Percentiles rank a stretch among this genome's conserved stretches.
Conservation (phyloP, 1,140 invertebrate species). For the Meteorus sp. region DNA sequence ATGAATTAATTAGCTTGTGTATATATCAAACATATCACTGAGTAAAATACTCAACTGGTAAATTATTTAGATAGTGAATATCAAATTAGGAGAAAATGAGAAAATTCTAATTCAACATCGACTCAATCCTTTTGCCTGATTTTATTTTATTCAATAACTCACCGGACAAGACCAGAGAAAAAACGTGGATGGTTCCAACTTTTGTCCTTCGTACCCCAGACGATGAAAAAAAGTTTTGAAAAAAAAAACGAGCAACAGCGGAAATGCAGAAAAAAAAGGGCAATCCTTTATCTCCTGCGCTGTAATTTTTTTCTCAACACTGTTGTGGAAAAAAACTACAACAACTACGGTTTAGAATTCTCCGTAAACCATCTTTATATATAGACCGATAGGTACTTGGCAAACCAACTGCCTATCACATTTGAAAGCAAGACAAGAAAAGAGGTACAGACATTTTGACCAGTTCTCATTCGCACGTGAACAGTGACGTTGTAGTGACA, state of each 20-base stretch:
- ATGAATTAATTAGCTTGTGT: no score
- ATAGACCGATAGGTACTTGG: background rate
- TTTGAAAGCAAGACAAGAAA: no score
- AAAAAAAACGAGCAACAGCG: background rate
- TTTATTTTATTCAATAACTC: conserved; percentile 30
- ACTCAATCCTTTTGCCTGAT: conserved; percentile 32
- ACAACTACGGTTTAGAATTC: background rate
- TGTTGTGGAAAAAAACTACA: background rate
- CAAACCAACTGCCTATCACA: no score
- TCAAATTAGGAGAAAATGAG: no score
- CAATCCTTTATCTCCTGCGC: background rate
- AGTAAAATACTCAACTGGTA: no score
- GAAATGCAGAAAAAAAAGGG: background rate
- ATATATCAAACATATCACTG: no score
- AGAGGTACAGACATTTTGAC: conserved; percentile 1
- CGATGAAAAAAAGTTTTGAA: no score
- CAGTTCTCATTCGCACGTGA: conserved; percentile 17
- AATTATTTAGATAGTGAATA: no score
- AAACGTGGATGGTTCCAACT: conserved; percentile 2
- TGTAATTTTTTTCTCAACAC: background rate
- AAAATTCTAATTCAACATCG: no score
- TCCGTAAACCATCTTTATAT: background rate
- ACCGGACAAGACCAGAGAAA: conserved; percentile 13
- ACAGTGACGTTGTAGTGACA: conserved; percentile 9
- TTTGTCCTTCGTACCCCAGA: background rate